Conservation (phyloP, 2,888 invertebrate species). For the Eupithecia subumbrata region DNA sequence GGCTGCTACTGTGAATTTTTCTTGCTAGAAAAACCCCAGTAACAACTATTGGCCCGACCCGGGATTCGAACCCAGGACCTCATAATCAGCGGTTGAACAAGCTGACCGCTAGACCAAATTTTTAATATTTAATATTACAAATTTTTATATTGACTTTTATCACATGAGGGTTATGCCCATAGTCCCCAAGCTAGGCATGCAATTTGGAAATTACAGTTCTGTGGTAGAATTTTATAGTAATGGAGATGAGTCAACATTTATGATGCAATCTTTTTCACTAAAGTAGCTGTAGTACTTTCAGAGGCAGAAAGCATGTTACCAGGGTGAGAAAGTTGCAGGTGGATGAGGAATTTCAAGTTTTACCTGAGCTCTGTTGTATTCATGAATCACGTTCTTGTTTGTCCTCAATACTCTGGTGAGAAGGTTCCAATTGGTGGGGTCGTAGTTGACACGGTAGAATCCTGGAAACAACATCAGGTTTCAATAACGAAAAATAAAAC, state of each 20-base stretch:
- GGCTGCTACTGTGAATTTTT: too few relatives aligned
- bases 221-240: neutral
- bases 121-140: too few relatives aligned
- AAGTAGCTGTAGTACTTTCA: neutral
- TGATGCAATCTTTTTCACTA: neutral
- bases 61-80: too few relatives aligned
- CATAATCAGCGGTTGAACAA: too few relatives aligned
- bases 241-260: neutral
- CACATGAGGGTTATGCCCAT: too few relatives aligned
- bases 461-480: slow-evolving; percentile 61
- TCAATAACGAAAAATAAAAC: neutral
- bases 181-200: neutral
- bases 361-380: slow-evolving; percentile 87
- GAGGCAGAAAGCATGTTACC: neutral
- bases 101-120: too few relatives aligned
- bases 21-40: too few relatives aligned
- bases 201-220: neutral
- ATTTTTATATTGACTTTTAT: too few relatives aligned
- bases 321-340: neutral
- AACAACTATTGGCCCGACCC: too few relatives aligned
- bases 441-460: slow-evolving; percentile 86
- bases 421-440: slow-evolving; percentile 81
- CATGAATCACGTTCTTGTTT: slow-evolving; percentile 77
- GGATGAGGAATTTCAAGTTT: slow-evolving; percentile 4
- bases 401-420: slow-evolving; percentile 77